Conservation (phyloP, 2,113 vertebrate species). For the Cephalopterus ornatus region DNA sequence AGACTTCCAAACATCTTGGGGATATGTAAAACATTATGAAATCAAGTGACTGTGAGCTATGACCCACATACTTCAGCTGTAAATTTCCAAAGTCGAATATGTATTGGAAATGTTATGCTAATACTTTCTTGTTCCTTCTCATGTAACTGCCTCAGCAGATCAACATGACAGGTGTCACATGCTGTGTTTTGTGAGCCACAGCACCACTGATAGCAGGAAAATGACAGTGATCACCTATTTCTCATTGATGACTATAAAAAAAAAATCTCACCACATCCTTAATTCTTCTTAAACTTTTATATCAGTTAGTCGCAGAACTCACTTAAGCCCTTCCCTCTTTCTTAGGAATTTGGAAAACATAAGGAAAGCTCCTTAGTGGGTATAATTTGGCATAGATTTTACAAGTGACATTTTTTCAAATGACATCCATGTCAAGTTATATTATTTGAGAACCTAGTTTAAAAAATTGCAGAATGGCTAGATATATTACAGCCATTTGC, state of each 20-base stretch:
- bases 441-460: background rate
- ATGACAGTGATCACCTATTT: background rate
- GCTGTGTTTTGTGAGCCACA: background rate
- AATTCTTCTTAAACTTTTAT: background rate
- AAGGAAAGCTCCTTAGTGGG: background rate
- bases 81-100: conserved; percentile 54
- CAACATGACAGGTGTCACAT: conserved; percentile 4
- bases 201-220: background rate
- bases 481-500: background rate
- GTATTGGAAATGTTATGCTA: conserved; percentile 53
- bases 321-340: background rate
- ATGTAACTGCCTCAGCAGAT: conserved; percentile 26
- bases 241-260: background rate
- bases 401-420: background rate
- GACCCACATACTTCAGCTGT: conserved; percentile 40
- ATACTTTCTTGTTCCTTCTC: conserved; percentile 21
- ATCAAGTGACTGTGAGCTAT: conserved; percentile 54
- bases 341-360: background rate
- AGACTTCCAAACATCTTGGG: conserved; percentile 22
- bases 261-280: background rate
- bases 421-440: background rate
- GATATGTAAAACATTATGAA: conserved; percentile 59
- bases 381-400: background rate
- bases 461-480: background rate
- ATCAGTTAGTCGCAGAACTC: background rate